Conservation (phyloP, 2,888 invertebrate species). For the Saturnia pavonia region DNA sequence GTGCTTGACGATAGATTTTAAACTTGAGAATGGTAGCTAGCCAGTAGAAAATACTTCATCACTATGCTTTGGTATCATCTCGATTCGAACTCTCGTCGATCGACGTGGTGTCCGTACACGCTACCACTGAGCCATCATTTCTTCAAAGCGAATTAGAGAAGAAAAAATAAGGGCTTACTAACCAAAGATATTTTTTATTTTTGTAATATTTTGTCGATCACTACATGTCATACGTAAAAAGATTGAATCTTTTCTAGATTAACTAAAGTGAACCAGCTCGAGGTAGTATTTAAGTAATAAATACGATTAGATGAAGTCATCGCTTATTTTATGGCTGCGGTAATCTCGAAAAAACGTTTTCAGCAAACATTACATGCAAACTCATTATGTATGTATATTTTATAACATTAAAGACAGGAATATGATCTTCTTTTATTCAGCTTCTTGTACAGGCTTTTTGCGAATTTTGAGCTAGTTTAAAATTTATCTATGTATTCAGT, state of each 20-base stretch:
- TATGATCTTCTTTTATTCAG: not conserved
- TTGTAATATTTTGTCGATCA: too few relatives aligned
- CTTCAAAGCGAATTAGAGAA: too few relatives aligned
- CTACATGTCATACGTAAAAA: not conserved
- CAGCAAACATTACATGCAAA: not conserved
- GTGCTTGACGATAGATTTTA: too few relatives aligned
- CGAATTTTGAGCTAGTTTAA: not conserved
- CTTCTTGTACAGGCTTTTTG: not conserved
- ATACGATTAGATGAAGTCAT: conserved; percentile 12
- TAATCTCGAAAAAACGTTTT: not conserved
- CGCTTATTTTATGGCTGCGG: conserved; percentile 1
- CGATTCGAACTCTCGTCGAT: too few relatives aligned
- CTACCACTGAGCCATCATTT: too few relatives aligned
- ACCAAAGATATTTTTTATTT: too few relatives aligned
- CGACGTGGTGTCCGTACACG: too few relatives aligned
- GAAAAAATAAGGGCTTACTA: too few relatives aligned
- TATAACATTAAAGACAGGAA: not conserved
- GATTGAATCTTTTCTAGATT: not conserved
- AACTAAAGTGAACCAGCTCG: not conserved
- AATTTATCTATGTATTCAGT: not conserved
- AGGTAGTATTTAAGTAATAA: not conserved
- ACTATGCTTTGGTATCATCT: too few relatives aligned
- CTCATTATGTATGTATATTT: not conserved
- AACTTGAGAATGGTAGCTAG: too few relatives aligned
- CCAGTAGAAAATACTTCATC: too few relatives aligned